phyloP scores from a whole-genome alignment of 1,140 invertebrate genomes.

The Achroia grisella region DNA sequence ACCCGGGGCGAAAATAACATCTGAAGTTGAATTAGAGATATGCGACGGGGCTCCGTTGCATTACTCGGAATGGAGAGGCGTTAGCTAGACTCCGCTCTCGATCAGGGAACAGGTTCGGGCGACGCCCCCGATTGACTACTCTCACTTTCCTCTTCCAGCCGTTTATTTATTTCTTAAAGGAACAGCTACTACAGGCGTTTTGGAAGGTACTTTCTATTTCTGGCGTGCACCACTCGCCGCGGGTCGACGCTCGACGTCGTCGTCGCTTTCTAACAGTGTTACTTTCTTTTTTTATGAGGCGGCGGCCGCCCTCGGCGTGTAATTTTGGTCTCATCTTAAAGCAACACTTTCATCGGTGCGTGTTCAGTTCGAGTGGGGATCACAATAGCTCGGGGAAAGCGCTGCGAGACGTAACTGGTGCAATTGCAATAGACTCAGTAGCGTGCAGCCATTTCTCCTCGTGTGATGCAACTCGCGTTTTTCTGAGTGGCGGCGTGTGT shows the following conservation, averaged over 20 bases:
- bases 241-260: constrained; percentile 50
- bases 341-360: constrained; percentile 16
- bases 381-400: constrained; percentile 48
- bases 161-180: constrained; percentile 68
- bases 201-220: constrained; percentile 68
- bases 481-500: constrained; percentile 47
- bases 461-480: constrained; percentile 65
- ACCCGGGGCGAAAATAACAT: constrained; percentile 21
- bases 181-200: constrained; percentile 41
- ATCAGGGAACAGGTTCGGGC: constrained; percentile 49
- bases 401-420: constrained; percentile 41
- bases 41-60: constrained; percentile 2
- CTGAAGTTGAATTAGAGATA: constrained; percentile 19
- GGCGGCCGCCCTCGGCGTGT: constrained; percentile 21
- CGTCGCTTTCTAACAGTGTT: constrained; percentile 62
- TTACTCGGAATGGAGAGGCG: constrained; percentile 7
- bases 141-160: constrained; percentile 57
- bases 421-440: constrained; percentile 53
- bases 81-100: constrained; percentile 9
- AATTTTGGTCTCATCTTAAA: constrained; percentile 34
- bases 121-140: constrained; percentile 38
- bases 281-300: constrained; percentile 59
- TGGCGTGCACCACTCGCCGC: constrained; percentile 45
- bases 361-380: constrained; percentile 18
- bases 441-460: constrained; percentile 65